Base-by-base conservation (phyloP, 2,888 invertebrate species). In the Trachelus iudaicus region DNA sequence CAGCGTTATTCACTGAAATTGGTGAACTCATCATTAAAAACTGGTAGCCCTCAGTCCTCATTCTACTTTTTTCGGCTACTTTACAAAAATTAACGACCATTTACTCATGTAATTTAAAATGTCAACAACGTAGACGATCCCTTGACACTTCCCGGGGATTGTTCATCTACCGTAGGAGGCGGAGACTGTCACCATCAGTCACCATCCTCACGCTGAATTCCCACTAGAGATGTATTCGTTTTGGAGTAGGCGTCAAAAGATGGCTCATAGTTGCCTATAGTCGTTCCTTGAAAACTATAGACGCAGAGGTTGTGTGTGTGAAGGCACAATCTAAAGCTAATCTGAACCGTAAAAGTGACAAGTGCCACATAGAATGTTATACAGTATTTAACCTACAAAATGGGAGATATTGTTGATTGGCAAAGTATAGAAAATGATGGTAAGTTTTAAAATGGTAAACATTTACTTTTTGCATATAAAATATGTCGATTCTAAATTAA, bases 141-240 rank as follows among this genome's bases (percentile, higher is more conserved):
- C 76, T 81, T 80, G 80, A 80, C 75, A 79, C 76, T 34, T 77
- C 34, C 68, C 33, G 79, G 80, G 73, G 30, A 68, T 77, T 83
- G 78, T 15, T 15, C 76, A 76, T 37, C 76, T 33, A 75, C 76
- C 33, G 88, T 87, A 87, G 85, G 85, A 86, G 89, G 88, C 87
- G 81, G 87, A 86, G 88, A 85, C 89, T 88, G 88, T 87, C 85
- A 89, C 89, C 85, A 82, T 82, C 89, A 88, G 88, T 87, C 85
- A 89, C 89, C 85, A 82, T 82, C 83, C 79, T 85, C 83, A 85
- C 83, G 85, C 82, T 79, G 75, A 73, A 77, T 85, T 85, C 86
- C 30, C 69, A 31, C 33, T 69, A 30, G 30, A 69, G 69, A 31
- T 30, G 2, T 30, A 30, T n/a, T 40, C 40, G 40, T 40, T 40